Base-by-base conservation (phyloP, 2,113 vertebrate species). In the Elgaria multicarinata region DNA sequence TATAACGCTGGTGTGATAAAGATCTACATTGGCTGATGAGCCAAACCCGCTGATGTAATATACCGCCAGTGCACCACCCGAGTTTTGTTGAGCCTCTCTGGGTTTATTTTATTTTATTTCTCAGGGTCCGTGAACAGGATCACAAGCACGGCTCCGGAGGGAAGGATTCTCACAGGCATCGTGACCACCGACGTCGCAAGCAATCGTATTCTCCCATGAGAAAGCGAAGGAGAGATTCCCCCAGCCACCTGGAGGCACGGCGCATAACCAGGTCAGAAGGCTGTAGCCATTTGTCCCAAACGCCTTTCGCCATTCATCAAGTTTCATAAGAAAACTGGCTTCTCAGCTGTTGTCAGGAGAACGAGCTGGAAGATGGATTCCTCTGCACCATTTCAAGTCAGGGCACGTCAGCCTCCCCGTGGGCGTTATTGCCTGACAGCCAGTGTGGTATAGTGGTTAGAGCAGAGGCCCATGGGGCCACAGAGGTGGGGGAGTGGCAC, bases 241-340 rank as follows among this genome's bases (percentile, higher is more conserved):
- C 99, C 3, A 99, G 99, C 92, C 99, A 99, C 95, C 97, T 99
- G 2, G 99, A 99, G 95, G 98, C 99, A 6, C 97, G 99, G 7
- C 97, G 99, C 93, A 99, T 99, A 89, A 99, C 99, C 28, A 99
- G 99, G 99, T 98, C 84, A 86, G 85, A 74, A 55, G 4, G 16
- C 20, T 0, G 0, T 8, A 67, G 2, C 50, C 80, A 7, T n/a
- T 10, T n/a, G 1, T 20, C 33, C 69, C 69, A n/a, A 3, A 71
- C 5, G 69, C 16, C 16, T 18, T 62, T 62, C 1, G 58, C 58
- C 58, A 4, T 62, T 16, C 58, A 18, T 20, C 58, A 62, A 18
- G 3, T 18, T 62, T 20, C 18, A 62, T 62, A 12, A 36, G 71
- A 72, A n/a, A 16, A 72, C 3, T 36, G 33, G 13, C 71, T 36